Base-by-base conservation (phyloP, 35 echinoderm and acorn worm genomes). In the Strongylocentrotus purpuratus region DNA sequence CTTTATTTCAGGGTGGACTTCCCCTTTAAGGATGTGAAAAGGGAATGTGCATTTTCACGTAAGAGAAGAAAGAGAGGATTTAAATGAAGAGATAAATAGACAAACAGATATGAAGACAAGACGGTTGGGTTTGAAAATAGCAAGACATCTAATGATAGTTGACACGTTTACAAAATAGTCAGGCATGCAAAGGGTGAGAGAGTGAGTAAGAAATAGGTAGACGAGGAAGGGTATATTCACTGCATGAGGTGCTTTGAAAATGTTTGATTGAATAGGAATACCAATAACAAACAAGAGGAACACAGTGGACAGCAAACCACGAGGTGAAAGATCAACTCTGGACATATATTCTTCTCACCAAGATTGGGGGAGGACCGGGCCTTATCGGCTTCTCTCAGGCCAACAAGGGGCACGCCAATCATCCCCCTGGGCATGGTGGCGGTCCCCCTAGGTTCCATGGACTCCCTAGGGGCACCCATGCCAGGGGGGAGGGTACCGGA, bases 321-420 rank as follows among this genome's bases (percentile, higher is more conserved):
- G 31, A 7, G n/a, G 5, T 31, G 45, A 31, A 46, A 55, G 14
- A n/a, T 17, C 58, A 94, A 94, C 58, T 94, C 33, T 6, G 18
- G 4, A 48, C 4, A 14, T 11, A 59, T 78, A 28, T 78, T 70
- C 15, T 46, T 91, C 97, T 98, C 86, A 98, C 96, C 95, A 33
- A 98, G 96, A 94, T 98, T 98, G 5, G 97, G 97, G 15, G 97
- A 98, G 17, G 97, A 98, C 59, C 65, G 92, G 41, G 96, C 95
- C 32, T 97, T 93, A 86, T 97, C 96, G 48, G 97, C 97, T 31
- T 97, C 47, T 88, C 78, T 94, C 86, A 96, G 88, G 59, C 85
- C 97, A 47, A 90, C 47, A 47, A 50, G 48, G 91, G 91, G 91
- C 48, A 28, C 86, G 25, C 87, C 85, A 12, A 87, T 58, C 48